Evolutionary conservation across 2,888 invertebrate genomes (phyloP), one percentile per base, ranked within the genome.

Genomic region (Hylaea fasciaria): DNA sequence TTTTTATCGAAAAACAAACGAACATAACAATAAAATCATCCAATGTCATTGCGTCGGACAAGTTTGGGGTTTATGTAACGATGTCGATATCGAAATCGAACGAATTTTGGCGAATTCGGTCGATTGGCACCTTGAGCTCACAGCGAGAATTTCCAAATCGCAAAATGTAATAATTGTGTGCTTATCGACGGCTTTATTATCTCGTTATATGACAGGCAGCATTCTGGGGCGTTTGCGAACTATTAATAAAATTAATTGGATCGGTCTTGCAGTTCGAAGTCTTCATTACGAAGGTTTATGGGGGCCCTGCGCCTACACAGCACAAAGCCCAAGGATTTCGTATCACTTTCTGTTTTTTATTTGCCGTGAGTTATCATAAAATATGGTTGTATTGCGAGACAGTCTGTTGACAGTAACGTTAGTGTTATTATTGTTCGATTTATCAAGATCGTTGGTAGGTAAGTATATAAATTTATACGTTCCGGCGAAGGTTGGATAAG

Each of bases 1-100:
- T 81, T 83, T 80, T 83, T 80, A 85, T 86, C 80, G 73, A 73
- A 65, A 75, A 74, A 80, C 74, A 74, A 76, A 78, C 73, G 63
- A 69, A 70, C 74, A 78, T 76, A 74, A 79, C 73, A 79, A 81
- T 80, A 80, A 81, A 80, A 77, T 72, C 71, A 72, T 76, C 69
- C 71, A 71, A 72, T 72, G 68, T 68, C 71, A 73, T 77, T 74
- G 68, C 73, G 73, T 77, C 78, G 70, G 67, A 72, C 68, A 72
- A 73, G 70, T 76, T 74, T 70, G 64, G 66, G 59, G 58, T 81
- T 86, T 87, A 85, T 80, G 76, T 82, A 86, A 85, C 74, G 22
- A 22, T 22, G 72, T 74, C 74, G 76, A 78, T 81, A 81, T 74
- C 76, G 80, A 83, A 82, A 81, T 65, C 67, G 68, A 68, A 67